Base-by-base conservation (phyloP, 2,888 invertebrate genomes). In the Ectemnius cavifrons region DNA sequence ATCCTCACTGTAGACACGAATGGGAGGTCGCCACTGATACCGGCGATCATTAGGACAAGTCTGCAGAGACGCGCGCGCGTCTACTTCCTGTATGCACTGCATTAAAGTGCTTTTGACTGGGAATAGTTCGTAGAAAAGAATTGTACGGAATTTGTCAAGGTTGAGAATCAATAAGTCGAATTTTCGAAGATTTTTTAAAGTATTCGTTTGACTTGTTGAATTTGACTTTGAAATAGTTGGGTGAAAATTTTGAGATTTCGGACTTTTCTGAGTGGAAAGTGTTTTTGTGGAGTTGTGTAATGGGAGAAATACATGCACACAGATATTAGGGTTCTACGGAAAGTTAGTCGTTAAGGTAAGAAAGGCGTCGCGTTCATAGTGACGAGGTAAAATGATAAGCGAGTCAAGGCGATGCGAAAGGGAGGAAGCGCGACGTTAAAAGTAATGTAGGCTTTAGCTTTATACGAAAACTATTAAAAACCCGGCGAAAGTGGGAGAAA, bases 391-490 rank as follows among this genome's bases (percentile, higher is more conserved):
- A 63, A n/a, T 13, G 4, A 47, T n/a, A 11, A 37, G 47, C 16
- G 20, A 2, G 37, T n/a, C 4, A 14, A 57, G 37, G 45, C 5
- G 2, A 76, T 78, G 77, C 79, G 67, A 79, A 62, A 73, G 63
- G 78, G 73, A 37, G 37, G 37, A 76, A 73, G 60, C 75, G 77
- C 58, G 67, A 70, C 77, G 78, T 83, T 82, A 78, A 60, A 76
- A 80, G 76, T 81, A 84, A 83, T 37, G 85, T 87, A 88, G 87
- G 83, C 82, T 84, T 85, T 86, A 88, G 88, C 86, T 87, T 87
- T 88, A 82, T 88, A 88, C 52, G 16, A 52, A 52, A 52, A 16
- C 14, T 14, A 52, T 2, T 52, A 52, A 67, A 71, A 79, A 74
- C 64, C 66, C 76, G 75, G 52, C 73, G 67, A 83, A 58, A 62